phyloP scores from a whole-genome alignment of 2,113 vertebrate species.

The Pelmatolapia mariae region DNA sequence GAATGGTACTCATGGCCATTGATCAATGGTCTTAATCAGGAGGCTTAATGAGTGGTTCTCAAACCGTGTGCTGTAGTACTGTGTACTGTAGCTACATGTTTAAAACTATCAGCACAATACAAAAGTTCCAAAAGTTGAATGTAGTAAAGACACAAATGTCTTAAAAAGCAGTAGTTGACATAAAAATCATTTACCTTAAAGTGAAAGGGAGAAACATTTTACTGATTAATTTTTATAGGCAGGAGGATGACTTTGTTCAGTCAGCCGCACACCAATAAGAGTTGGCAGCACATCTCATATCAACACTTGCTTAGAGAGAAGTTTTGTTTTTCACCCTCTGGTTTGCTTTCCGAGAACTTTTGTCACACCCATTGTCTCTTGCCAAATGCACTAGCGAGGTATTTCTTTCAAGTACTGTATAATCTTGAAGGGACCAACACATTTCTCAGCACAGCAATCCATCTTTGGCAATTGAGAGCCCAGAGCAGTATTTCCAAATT shows the following conservation, averaged over 20 bases:
- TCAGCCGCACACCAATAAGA: background rate
- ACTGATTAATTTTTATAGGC: background rate
- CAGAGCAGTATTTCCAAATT: conserved; percentile 27
- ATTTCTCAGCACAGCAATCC: background rate
- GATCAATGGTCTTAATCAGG: background rate
- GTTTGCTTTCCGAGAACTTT: background rate
- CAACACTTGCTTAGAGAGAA: background rate
- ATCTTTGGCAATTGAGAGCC: conserved; percentile 1
- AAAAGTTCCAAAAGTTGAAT: background rate
- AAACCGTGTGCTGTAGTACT: background rate
- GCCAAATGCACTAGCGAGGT: background rate
- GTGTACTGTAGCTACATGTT: background rate
- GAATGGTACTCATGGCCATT: background rate
- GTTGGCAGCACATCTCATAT: background rate
- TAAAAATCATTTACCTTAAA: background rate
- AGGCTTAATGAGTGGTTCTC: background rate
- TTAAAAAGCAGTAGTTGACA: background rate
- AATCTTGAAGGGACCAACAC: background rate
- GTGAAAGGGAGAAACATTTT: background rate
- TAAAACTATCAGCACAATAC: background rate
- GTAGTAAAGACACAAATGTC: background rate
- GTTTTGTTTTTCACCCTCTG: background rate
- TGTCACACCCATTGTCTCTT: background rate
- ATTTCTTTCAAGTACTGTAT: conserved; percentile 4
- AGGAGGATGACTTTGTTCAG: background rate